A percentile compares a stretch with the other conserved stretches of the same genome.
These are phyloP conservation scores for Cephus rjabovi DNA, from an alignment of 2,888 invertebrate genomes.

Conservation along the genomic window DNA sequence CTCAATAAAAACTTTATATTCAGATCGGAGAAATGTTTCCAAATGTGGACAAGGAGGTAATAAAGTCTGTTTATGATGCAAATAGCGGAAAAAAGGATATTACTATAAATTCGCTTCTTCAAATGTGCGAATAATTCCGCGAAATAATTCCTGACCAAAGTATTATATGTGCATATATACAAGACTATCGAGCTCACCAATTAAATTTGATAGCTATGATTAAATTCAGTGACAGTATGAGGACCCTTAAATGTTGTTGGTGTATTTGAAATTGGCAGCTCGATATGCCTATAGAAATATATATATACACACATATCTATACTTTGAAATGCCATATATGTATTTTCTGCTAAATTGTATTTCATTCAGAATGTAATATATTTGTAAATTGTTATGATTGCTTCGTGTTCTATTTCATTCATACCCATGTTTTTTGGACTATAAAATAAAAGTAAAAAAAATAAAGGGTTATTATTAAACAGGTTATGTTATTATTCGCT, in stretches of 20 bases:
- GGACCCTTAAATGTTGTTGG: neutral
- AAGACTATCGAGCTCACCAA: neutral
- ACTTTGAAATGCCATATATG: constrained; percentile 47
- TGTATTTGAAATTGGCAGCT: neutral
- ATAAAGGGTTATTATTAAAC: neutral
- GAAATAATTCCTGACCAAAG: neutral
- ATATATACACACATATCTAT: constrained; percentile 6
- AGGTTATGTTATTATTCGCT: neutral
- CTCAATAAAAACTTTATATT: constrained; percentile 41
- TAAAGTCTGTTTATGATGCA: constrained; percentile 89
- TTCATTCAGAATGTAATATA: constrained; percentile 52
- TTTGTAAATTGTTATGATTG: constrained; percentile 48
- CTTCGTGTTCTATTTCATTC: constrained; percentile 4
- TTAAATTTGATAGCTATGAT: neutral
- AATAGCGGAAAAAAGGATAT: constrained; percentile 91
- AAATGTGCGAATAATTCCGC: constrained; percentile 79
- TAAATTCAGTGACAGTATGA: neutral
- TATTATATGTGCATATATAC: neutral
- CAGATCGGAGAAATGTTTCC: constrained; percentile 98
- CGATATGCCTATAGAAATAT: neutral
- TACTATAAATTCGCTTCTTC: constrained; percentile 89
- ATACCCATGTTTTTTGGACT: neutral
- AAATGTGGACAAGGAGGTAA: constrained; percentile 91
- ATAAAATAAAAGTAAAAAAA: neutral
- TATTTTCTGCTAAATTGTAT: constrained; percentile 52